Evolutionary conservation across 2,888 invertebrate genomes (phyloP).

Genomic region (Drosophila sordidula): DNA sequence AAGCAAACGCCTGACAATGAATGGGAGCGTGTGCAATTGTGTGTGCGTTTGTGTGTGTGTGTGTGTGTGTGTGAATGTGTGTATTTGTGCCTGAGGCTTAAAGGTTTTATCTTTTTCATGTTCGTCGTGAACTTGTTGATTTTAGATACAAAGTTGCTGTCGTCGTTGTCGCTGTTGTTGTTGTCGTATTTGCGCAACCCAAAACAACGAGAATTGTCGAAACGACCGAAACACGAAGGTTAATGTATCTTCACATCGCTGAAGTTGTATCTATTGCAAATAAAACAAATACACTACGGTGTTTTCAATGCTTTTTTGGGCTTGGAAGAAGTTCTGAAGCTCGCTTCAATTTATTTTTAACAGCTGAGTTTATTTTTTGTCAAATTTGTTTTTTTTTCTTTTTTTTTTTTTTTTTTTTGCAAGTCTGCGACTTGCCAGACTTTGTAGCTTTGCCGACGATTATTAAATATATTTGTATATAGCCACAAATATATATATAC

Average conservation of each 20-base stretch:
- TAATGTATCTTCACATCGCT: conserved; percentile 70
- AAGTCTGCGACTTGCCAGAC: conserved; percentile 41
- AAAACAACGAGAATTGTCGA: conserved; percentile 69
- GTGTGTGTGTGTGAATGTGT: too few relatives aligned
- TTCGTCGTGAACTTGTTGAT: conserved; percentile 77
- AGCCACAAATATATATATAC: conserved; percentile 5
- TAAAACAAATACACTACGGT: conserved; percentile 47
- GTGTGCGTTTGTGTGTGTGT: conserved; percentile 3
- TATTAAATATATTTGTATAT: conserved; percentile 37
- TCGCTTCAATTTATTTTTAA: conserved; percentile 11
- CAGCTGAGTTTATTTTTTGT: conserved; percentile 11
- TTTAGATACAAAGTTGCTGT: conserved; percentile 72
- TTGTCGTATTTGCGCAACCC: conserved; percentile 58
- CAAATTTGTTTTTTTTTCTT: conserved; percentile 11
- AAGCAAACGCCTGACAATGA: conserved; percentile 63
- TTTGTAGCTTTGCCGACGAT: conserved; percentile 50
- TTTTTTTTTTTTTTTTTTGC: conserved; percentile 27
- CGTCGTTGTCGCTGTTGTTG: conserved; percentile 28
- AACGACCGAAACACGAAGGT: conserved; percentile 69
- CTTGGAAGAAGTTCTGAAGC: conserved; percentile 34
- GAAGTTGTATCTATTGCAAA: conserved; percentile 60
- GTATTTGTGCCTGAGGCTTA: conserved; percentile 57
- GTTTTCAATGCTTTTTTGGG: conserved; percentile 17
- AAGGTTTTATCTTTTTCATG: conserved; percentile 74
- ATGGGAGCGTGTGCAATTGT: conserved; percentile 44